Evolutionary conservation across 2,888 invertebrate genomes (phyloP).

Genomic region (Hecatera dysodea): DNA sequence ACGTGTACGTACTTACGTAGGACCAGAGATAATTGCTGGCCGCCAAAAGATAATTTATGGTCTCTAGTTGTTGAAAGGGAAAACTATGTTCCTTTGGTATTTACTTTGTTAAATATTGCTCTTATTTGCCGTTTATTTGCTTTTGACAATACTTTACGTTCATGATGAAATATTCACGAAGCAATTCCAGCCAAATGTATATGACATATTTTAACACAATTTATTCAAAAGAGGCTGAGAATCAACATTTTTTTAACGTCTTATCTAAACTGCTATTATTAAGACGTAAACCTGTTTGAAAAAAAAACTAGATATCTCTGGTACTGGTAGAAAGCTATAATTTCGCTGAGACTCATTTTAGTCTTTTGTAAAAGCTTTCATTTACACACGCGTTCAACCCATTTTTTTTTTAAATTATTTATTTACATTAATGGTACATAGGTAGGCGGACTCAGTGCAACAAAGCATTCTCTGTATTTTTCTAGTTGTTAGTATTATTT

Average conservation of each 20-base stretch:
- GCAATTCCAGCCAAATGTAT: not conserved
- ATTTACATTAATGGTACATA: no score
- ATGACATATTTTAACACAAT: not conserved
- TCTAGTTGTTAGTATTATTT: no score
- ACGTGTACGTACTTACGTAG: constrained; percentile 44
- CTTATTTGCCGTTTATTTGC: not conserved
- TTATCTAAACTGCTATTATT: no score
- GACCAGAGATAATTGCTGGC: constrained; percentile 49
- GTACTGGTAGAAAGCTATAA: no score
- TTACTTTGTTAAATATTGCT: constrained; percentile 7
- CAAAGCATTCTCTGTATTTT: no score
- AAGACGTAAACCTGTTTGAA: no score
- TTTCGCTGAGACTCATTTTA: no score
- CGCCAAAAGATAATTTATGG: constrained; percentile 32
- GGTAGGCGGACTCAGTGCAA: no score
- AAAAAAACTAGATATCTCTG: no score
- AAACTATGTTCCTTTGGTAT: constrained; percentile 17
- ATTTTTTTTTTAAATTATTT: no score
- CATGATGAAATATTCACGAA: constrained; percentile 8
- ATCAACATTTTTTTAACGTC: not conserved
- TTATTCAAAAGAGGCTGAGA: not conserved
- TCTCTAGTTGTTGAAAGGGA: not conserved
- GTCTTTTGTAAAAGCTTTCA: no score
- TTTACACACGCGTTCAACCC: no score
- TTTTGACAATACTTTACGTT: constrained; percentile 25